Evolutionary conservation across 2,888 invertebrate genomes (phyloP).

Genomic region (Frankliniella intonsa): DNA sequence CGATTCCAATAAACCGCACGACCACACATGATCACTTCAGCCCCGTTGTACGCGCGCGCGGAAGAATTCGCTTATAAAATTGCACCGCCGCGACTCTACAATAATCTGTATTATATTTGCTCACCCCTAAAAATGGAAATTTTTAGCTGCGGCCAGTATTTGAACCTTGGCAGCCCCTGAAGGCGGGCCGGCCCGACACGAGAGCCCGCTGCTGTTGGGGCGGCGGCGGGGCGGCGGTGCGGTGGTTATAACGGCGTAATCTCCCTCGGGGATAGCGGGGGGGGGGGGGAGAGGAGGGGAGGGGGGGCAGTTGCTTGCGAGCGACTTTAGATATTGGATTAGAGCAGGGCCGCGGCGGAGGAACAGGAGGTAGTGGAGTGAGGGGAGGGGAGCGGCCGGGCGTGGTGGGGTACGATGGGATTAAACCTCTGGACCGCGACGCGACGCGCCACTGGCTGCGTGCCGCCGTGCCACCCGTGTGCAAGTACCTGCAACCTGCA

Average conservation of each 20-base stretch:
- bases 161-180: too few relatives aligned
- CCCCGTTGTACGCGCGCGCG: too few relatives aligned
- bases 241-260: conserved; percentile 15
- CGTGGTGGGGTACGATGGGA: not conserved
- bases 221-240: not conserved
- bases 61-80: too few relatives aligned
- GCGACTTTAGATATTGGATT: conserved; percentile 5
- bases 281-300: not conserved
- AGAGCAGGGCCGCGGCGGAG: not conserved
- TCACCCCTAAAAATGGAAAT: too few relatives aligned
- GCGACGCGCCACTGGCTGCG: not conserved
- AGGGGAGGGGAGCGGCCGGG: not conserved
- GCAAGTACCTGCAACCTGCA: too few relatives aligned
- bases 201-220: not conserved
- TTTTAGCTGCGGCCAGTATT: too few relatives aligned
- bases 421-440: not conserved
- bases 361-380: not conserved
- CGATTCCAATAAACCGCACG: too few relatives aligned
- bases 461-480: too few relatives aligned
- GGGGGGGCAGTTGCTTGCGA: not conserved
- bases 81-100: too few relatives aligned
- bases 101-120: too few relatives aligned
- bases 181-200: not conserved
- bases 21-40: too few relatives aligned
- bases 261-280: not conserved